phyloP scores from a whole-genome alignment of 2,888 invertebrate species.

The Hirtodrosophila histrioides region DNA sequence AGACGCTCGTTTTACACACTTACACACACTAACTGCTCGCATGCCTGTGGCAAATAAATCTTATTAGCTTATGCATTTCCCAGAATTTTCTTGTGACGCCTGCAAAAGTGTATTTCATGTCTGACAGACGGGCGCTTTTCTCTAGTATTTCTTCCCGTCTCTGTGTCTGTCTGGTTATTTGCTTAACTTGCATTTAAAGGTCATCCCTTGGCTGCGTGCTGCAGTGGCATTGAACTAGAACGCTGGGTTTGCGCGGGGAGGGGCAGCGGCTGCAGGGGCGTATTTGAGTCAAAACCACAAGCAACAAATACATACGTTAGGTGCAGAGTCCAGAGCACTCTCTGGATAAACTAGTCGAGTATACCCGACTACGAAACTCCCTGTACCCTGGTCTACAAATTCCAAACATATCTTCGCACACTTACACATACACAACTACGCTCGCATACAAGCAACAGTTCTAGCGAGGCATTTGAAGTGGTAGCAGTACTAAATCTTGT shows the following conservation, averaged over 20 bases:
- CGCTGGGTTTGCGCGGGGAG: neutral
- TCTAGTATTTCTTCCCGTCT: slow-evolving; percentile 8
- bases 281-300: slow-evolving; percentile 17
- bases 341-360: too few relatives aligned
- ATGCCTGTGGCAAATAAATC: slow-evolving; percentile 42
- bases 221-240: slow-evolving; percentile 55
- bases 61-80: slow-evolving; percentile 35
- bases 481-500: too few relatives aligned
- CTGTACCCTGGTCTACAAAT: too few relatives aligned
- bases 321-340: slow-evolving; percentile 11
- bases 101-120: slow-evolving; percentile 44
- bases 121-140: slow-evolving; percentile 11
- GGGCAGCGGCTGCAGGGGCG: neutral
- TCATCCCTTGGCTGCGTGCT: slow-evolving; percentile 48
- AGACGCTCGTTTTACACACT: slow-evolving; percentile 5
- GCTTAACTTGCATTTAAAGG: slow-evolving; percentile 71
- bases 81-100: slow-evolving; percentile 35
- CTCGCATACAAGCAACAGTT: too few relatives aligned
- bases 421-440: too few relatives aligned
- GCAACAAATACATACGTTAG: neutral
- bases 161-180: slow-evolving; percentile 19
- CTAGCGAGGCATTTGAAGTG: too few relatives aligned
- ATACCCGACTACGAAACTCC: too few relatives aligned
- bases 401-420: too few relatives aligned
- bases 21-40: slow-evolving; percentile 24